A percentile compares a stretch with the other conserved stretches of the same genome.
These are phyloP conservation scores for Hecatera dysodea DNA, from an alignment of 2,888 invertebrate genomes.

Conservation along the genomic window DNA sequence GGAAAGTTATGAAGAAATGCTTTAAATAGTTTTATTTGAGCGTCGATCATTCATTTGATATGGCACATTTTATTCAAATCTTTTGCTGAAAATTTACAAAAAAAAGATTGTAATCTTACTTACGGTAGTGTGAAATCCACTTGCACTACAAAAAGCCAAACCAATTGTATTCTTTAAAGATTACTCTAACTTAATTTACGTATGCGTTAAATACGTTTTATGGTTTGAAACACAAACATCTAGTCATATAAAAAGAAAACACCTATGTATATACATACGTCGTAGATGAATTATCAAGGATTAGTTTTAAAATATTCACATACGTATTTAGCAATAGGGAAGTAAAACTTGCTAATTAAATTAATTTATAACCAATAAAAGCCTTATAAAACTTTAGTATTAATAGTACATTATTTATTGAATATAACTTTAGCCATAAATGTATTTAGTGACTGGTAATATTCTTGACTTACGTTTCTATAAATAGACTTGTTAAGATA, in stretches of 20 bases:
- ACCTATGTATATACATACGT: background rate
- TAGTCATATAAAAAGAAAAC: background rate
- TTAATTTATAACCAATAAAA: slow-evolving; percentile 28
- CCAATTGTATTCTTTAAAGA: too few species aligned
- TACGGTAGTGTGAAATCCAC: too few species aligned
- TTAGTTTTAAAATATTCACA: slow-evolving; percentile 19
- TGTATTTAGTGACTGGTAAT: slow-evolving; percentile 10
- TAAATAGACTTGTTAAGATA: background rate
- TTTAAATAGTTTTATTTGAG: background rate
- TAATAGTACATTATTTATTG: slow-evolving; percentile 17
- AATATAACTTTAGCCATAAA: slow-evolving; percentile 10
- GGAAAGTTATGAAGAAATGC: background rate
- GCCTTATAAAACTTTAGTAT: slow-evolving; percentile 11
- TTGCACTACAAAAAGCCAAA: too few species aligned
- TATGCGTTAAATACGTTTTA: too few species aligned
- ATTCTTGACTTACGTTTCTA: background rate
- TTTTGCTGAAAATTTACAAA: too few species aligned
- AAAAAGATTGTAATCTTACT: too few species aligned
- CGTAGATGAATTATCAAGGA: slow-evolving; percentile 1
- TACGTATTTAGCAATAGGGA: slow-evolving; percentile 23
- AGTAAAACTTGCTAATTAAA: slow-evolving; percentile 29
- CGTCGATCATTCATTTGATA: background rate
- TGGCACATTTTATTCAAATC: background rate
- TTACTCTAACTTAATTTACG: too few species aligned
- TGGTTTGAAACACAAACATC: too few species aligned